Evolutionary conservation across 2,797 vertebrate genomes (phyloP), one percentile per base, ranked within the genome.

Genomic region (Aulostomus chinensis): DNA sequence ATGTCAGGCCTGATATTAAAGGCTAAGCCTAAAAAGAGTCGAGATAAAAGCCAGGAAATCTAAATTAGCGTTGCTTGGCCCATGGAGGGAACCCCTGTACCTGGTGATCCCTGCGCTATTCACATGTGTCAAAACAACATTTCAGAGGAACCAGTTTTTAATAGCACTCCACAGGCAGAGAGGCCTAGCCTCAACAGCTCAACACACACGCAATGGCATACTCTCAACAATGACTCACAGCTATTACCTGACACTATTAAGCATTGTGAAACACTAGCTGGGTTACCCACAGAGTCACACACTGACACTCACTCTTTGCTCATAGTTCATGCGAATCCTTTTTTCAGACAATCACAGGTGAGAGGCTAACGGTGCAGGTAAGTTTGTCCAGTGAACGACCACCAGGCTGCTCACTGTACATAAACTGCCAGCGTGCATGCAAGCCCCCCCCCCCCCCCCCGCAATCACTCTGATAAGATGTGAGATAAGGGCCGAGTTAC

Each of bases 201-300:
- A 12, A 20, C 68, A 85, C 50, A 75, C 87, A 88, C 80, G 80
- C 87, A 62, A 88, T 80, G 76, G 68, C 77, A 76, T 58, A 58
- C 68, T 65, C 73, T 70, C 51, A 61, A 33, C 65, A 40, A n/a
- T 89, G 88, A 89, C 67, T 87, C 88, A 89, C 58, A 10, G 70
- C 81, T 63, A 78, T 81, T 82, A 86, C 50, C 72, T 73, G 79
- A 73, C 59, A 40, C 61, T 63, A 72, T 76, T 68, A 59, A 72
- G 47, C 59, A 25, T 86, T 84, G 83, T 65, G 84, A 86, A 88
- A 87, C 73, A 71, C 51, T 38, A 78, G 63, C 73, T 8, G 78
- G 85, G 83, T 63, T 74, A 68, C 84, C 85, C 78, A 73, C 43
- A 34, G 48, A 76, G 63, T 73, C 66, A 36, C 56, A 68, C 39